Percentiles rank a stretch among this genome's conserved stretches.
phyloP scores from a whole-genome alignment of 92 coral and sea anemone species.

The Umimayanthus chanpuru region DNA sequence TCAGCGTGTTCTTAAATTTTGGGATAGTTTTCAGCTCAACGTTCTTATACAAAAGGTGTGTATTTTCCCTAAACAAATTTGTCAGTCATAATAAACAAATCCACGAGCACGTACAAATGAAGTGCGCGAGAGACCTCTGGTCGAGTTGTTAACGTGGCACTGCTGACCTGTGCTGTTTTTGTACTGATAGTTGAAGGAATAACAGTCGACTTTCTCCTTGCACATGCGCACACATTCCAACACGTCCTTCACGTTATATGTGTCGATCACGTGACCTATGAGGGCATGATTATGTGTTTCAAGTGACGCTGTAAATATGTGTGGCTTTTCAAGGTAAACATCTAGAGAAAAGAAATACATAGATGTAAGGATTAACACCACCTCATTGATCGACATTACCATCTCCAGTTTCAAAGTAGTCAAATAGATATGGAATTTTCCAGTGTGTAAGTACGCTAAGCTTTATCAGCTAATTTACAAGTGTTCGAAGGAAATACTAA shows the following conservation, averaged over 20 bases:
- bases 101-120: slow-evolving; percentile 4
- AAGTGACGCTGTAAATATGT: slow-evolving; percentile 33
- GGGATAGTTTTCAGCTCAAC: no score
- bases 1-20: no score
- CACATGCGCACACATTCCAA: slow-evolving; percentile 26
- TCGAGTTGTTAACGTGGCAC: slow-evolving; percentile 26
- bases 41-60: no score
- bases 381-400: no score
- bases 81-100: slow-evolving; percentile 30
- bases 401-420: no score
- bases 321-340: slow-evolving; percentile 4
- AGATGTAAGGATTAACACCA: no score
- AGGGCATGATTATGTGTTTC: slow-evolving; percentile 27
- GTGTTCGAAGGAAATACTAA: no score
- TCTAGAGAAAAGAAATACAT: neutral
- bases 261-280: slow-evolving; percentile 1
- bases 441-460: no score
- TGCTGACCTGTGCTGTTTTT: neutral
- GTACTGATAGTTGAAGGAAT: slow-evolving; percentile 16
- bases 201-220: neutral
- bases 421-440: no score
- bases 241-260: neutral
- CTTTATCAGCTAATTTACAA: no score
- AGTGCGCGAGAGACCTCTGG: slow-evolving; percentile 13
- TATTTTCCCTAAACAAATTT: neutral